Evolutionary conservation across 2,113 vertebrate genomes (phyloP).

Genomic region (Apistogramma diplotaenia): DNA sequence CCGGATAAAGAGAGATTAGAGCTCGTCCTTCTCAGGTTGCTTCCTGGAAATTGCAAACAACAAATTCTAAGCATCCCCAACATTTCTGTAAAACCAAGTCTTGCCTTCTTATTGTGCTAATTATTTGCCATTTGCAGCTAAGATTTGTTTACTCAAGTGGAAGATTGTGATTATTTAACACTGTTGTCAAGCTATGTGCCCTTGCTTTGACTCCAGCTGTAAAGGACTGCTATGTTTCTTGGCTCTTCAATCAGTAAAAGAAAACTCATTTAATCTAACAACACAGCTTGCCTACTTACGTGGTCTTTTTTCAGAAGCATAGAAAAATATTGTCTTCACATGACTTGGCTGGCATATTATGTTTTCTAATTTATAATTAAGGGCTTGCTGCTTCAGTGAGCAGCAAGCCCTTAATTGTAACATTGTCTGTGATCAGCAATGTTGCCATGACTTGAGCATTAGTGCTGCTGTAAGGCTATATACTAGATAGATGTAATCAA

Average conservation of each 20-base stretch:
- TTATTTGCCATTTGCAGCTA: background rate
- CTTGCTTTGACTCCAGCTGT: background rate
- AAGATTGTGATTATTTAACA: background rate
- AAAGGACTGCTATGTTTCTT: background rate
- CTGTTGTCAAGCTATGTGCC: background rate
- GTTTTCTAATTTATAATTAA: background rate
- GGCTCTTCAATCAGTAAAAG: background rate
- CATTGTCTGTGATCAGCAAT: background rate
- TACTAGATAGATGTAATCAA: background rate
- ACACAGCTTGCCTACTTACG: background rate
- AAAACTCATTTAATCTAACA: background rate
- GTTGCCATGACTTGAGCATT: background rate
- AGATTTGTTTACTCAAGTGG: background rate
- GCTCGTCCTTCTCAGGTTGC: background rate
- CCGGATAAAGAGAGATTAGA: constrained; percentile 11
- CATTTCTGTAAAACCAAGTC: background rate
- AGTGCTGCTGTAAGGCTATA: background rate
- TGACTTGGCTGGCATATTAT: background rate
- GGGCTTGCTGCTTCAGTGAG: background rate
- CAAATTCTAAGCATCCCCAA: background rate
- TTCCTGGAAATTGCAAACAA: background rate
- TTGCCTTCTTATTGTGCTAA: background rate
- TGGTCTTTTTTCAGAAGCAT: background rate
- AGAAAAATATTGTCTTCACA: background rate
- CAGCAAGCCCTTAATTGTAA: background rate